Evolutionary conservation across 2,113 vertebrate genomes (phyloP).

Genomic region (Oncorhynchus nerka): DNA sequence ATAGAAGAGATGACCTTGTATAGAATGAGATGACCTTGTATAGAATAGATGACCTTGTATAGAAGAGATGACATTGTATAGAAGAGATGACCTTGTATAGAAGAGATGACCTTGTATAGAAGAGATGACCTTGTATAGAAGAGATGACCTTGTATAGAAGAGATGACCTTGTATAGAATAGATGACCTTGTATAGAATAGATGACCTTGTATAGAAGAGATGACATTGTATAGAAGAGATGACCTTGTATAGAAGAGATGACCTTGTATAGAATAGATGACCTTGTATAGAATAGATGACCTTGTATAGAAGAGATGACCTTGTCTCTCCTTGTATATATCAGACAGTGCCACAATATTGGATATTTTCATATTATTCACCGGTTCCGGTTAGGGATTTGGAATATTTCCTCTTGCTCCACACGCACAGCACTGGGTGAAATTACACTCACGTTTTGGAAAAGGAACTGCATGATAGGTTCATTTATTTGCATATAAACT

Average conservation of each 20-base stretch:
- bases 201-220: background rate
- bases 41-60: constrained; percentile 7
- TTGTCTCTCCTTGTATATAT: background rate
- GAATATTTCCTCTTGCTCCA: background rate
- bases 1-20: constrained; percentile 1
- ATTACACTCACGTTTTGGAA: too few species aligned
- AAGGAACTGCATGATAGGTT: background rate
- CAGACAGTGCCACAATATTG: background rate
- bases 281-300: constrained; percentile 2
- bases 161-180: constrained; percentile 1
- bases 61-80: background rate
- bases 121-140: background rate
- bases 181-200: too few species aligned
- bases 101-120: constrained; percentile 1
- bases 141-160: constrained; percentile 6
- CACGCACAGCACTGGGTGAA: background rate
- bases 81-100: constrained; percentile 2
- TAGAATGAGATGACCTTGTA: background rate
- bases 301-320: background rate
- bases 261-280: background rate
- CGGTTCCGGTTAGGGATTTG: background rate
- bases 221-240: too few species aligned
- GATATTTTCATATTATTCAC: background rate
- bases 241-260: constrained; percentile 2
- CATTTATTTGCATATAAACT: background rate